Percentiles rank a stretch among this genome's conserved stretches.
Conservation (phyloP, 1,140 invertebrate genomes). For the Drosophila santomea region DNA sequence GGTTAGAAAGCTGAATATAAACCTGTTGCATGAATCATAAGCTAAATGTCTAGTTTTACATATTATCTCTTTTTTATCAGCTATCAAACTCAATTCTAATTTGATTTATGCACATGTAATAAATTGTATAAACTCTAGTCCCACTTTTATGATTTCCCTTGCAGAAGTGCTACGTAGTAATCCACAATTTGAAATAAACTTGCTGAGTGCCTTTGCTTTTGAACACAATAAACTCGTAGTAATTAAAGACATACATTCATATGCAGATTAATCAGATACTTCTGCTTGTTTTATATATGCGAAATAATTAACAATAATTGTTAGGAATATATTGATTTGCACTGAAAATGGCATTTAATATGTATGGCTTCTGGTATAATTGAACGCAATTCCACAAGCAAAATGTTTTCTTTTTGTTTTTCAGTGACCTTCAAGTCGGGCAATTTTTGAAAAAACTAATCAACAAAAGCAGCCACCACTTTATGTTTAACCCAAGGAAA, state of each 20-base stretch:
- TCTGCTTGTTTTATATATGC: constrained; percentile 7
- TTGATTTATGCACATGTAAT: no score
- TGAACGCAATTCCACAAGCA: constrained; percentile 3
- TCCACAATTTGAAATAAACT: no score
- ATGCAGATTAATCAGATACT: background rate
- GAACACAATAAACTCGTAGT: no score
- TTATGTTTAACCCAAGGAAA: constrained; percentile 18
- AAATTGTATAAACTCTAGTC: no score
- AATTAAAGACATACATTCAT: background rate
- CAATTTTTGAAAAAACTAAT: constrained; percentile 35
- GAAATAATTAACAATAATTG: background rate
- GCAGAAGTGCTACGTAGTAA: no score
- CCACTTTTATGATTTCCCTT: no score
- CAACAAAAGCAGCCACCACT: constrained; percentile 23
- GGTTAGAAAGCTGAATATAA: background rate
- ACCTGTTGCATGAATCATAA: no score
- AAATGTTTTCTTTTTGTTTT: constrained; percentile 14
- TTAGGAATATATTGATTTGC: no score
- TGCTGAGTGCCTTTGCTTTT: no score
- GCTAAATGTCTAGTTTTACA: no score
- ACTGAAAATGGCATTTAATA: background rate
- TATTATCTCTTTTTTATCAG: no score
- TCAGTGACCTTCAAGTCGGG: constrained; percentile 34
- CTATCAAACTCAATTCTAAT: no score
- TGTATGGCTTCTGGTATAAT: constrained; percentile 19